Evolutionary conservation across 2,113 vertebrate species (phyloP), one percentile per base, ranked within the genome.

Genomic region (Hydrochoerus hydrochaeris): DNA sequence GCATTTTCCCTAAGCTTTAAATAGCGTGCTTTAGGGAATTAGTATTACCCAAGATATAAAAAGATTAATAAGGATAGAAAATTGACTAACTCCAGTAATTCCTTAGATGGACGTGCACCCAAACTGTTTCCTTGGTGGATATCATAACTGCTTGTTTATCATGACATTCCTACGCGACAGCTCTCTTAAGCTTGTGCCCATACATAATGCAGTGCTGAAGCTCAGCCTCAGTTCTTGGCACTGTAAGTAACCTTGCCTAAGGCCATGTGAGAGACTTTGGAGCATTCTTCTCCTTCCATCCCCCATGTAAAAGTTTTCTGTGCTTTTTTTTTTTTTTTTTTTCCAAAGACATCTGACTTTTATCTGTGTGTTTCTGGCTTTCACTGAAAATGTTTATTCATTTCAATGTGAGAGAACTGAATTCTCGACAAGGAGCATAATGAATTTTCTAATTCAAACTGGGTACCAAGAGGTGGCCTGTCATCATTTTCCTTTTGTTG

Each of bases 391-490:
- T 98, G 97, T 98, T 99, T 98, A 98, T 97, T 96, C 96, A 98
- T 95, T 98, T 98, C 97, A 95, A 95, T 95, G 97, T 98, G 98
- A 97, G 98, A 98, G 97, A 98, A 97, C 52, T 98, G 97, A 98
- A 98, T 97, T 98, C 97, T 98, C 95, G 96, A 98, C 98, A 98
- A 98, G 97, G 85, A 98, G 97, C 98, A 98, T 97, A 98, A 98
- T 98, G 97, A 96, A 98, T 98, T 98, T 98, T 98, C 98, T 98
- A 98, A 98, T 98, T 98, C 98, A 98, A 98, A 98, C 97, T 98
- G 98, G 97, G 98, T 98, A 99, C 97, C 98, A 98, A 98, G 98
- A 98, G 97, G 98, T 98, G 98, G 96, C 97, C 98, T 98, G 98
- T 98, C 98, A 98, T 98, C 97, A 97, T 98, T 98, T 98, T 96